These are phyloP conservation scores for Vultur gryphus DNA, from an alignment of 2,797 vertebrate species.

Conservation along the genomic window DNA sequence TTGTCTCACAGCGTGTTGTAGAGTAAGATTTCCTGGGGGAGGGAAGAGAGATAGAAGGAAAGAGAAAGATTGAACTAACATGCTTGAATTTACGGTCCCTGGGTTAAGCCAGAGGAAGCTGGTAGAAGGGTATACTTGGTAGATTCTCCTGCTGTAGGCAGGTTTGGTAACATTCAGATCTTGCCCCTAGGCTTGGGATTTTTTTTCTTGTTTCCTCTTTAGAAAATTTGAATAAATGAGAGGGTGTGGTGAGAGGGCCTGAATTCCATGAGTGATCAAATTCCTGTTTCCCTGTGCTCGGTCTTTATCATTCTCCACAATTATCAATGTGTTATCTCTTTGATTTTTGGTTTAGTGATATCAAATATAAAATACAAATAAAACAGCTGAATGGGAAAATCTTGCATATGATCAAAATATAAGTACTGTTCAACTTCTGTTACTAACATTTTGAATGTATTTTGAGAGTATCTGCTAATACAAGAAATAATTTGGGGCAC, in stretches of 20 bases:
- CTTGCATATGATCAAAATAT: background rate
- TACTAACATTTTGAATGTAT: background rate
- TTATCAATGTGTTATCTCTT: background rate
- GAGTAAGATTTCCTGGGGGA: background rate
- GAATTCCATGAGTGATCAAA: conserved; percentile 19
- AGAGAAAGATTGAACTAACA: background rate
- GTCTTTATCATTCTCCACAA: background rate
- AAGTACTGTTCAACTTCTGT: background rate
- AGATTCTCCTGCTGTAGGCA: background rate
- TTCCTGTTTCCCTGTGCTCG: background rate
- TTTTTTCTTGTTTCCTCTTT: conserved; percentile 40
- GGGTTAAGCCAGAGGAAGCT: background rate
- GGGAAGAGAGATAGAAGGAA: background rate
- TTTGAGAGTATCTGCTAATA: background rate
- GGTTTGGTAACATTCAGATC: conserved; percentile 16
- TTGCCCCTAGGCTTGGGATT: conserved; percentile 18
- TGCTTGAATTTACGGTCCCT: background rate
- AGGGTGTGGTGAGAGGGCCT: conserved; percentile 23
- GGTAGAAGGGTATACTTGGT: background rate
- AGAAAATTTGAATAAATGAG: conserved; percentile 46
- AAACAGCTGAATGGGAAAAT: background rate
- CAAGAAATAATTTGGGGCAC: background rate
- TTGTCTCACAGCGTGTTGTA: background rate
- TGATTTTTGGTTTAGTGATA: background rate
- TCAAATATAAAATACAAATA: background rate